A percentile compares a stretch with the other conserved stretches of the same genome.
These are phyloP conservation scores for Nanorana parkeri DNA, from an alignment of 2,113 vertebrate species.

Conservation along the genomic window DNA sequence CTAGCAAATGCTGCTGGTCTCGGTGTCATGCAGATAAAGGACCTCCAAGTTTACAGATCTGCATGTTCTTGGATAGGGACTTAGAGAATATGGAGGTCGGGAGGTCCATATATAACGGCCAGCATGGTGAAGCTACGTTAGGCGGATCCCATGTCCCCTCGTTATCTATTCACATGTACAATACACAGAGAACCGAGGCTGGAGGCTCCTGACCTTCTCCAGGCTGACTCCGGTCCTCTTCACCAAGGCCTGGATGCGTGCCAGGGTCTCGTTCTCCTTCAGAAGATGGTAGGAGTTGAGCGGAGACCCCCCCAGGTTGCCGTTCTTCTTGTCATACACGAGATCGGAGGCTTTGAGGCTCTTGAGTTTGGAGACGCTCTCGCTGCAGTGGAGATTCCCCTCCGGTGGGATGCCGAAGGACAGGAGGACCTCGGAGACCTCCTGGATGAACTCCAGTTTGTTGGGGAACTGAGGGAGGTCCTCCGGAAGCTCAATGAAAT, in stretches of 20 bases:
- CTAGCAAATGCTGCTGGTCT: no score
- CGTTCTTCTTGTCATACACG: slow-evolving; percentile 93
- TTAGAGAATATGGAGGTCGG: no score
- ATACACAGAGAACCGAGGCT: not conserved
- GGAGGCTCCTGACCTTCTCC: slow-evolving; percentile 82
- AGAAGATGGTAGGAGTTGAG: slow-evolving; percentile 89
- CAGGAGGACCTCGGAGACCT: slow-evolving; percentile 94
- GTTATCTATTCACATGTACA: no score
- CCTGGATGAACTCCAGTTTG: slow-evolving; percentile 97
- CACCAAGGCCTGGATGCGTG: slow-evolving; percentile 92
- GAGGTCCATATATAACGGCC: no score
- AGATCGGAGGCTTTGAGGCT: slow-evolving; percentile 82
- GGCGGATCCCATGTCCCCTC: no score
- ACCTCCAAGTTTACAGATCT: no score
- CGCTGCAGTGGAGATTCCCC: slow-evolving; percentile 85
- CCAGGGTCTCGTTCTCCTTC: slow-evolving; percentile 96
- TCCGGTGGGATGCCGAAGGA: slow-evolving; percentile 91
- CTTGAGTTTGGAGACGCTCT: slow-evolving; percentile 84
- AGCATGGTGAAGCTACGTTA: no score
- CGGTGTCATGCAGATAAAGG: no score
- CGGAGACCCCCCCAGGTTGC: slow-evolving; percentile 88
- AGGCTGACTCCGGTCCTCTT: slow-evolving; percentile 95
- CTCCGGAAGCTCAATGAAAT: slow-evolving; percentile 95
- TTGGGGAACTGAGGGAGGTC: slow-evolving; percentile 98
- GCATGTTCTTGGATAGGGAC: no score